Evolutionary conservation across 2,113 vertebrate genomes (phyloP).

Genomic region (Diadophis punctatus): DNA sequence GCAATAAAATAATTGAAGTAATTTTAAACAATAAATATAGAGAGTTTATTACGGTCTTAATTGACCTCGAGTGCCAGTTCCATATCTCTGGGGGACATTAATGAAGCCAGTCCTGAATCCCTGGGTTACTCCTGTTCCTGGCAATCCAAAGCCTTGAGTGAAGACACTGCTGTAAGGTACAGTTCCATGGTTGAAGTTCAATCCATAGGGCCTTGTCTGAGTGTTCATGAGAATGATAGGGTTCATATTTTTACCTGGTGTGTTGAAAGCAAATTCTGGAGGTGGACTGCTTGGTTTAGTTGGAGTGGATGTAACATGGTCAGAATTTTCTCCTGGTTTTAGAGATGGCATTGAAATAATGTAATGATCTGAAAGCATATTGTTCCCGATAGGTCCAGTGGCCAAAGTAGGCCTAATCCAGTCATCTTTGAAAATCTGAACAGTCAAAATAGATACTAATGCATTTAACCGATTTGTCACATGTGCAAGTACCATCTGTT

Average conservation of each 20-base stretch:
- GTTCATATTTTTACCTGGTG: slow-evolving; percentile 82
- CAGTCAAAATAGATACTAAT: slow-evolving; percentile 86
- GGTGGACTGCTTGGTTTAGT: slow-evolving; percentile 86
- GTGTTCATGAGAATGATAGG: slow-evolving; percentile 78
- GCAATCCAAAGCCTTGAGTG: slow-evolving; percentile 70
- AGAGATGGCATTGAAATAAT: slow-evolving; percentile 68
- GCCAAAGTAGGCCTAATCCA: slow-evolving; percentile 86
- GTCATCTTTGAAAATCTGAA: slow-evolving; percentile 98
- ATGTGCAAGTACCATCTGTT: slow-evolving; percentile 96
- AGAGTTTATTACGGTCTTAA: slow-evolving; percentile 72
- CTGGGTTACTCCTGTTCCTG: slow-evolving; percentile 69
- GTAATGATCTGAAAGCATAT: slow-evolving; percentile 77
- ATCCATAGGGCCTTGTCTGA: slow-evolving; percentile 78
- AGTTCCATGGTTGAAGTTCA: slow-evolving; percentile 76
- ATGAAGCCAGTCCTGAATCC: slow-evolving; percentile 82
- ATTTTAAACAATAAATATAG: slow-evolving; percentile 65
- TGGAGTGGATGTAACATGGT: slow-evolving; percentile 87
- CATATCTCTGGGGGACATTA: slow-evolving; percentile 73
- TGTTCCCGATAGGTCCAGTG: slow-evolving; percentile 72
- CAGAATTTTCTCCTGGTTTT: slow-evolving; percentile 66
- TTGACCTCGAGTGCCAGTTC: slow-evolving; percentile 71
- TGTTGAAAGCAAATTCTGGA: slow-evolving; percentile 92
- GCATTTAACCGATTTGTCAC: slow-evolving; percentile 90
- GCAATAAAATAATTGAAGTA: slow-evolving; percentile 58
- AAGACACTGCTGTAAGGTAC: slow-evolving; percentile 70